Conservation (phyloP, 2,888 invertebrate genomes). For the Yponomeuta malinellus region DNA sequence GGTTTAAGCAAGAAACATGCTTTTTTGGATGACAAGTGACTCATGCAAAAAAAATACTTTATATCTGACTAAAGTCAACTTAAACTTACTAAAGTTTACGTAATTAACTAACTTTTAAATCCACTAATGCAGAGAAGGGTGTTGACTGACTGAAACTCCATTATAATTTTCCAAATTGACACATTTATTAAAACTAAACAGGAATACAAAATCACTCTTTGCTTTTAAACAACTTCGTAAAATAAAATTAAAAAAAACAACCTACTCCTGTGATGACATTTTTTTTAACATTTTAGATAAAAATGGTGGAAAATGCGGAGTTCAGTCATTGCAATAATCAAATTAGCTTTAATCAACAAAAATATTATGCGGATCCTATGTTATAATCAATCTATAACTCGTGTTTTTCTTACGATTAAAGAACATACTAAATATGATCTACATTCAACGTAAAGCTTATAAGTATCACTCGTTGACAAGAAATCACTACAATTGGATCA, state of each 20-base stretch:
- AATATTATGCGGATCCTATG: slow-evolving; percentile 27
- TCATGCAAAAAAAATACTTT: slow-evolving; percentile 8
- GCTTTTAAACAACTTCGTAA: slow-evolving; percentile 48
- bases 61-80: neutral
- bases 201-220: slow-evolving; percentile 60
- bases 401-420: neutral
- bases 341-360: slow-evolving; percentile 22
- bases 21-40: neutral
- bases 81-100: neutral
- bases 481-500: slow-evolving; percentile 33
- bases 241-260: slow-evolving; percentile 51
- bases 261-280: slow-evolving; percentile 63
- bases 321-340: slow-evolving; percentile 50
- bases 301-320: slow-evolving; percentile 55
- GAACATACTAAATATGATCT: neutral
- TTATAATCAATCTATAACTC: slow-evolving; percentile 15
- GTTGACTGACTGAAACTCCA: slow-evolving; percentile 77
- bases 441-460: slow-evolving; percentile 27
- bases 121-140: slow-evolving; percentile 55
- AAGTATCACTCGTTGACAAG: slow-evolving; percentile 62
- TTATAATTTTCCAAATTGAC: slow-evolving; percentile 51
- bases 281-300: slow-evolving; percentile 21
- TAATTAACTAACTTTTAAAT: slow-evolving; percentile 20
- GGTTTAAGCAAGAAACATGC: neutral
- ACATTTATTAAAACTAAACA: slow-evolving; percentile 68